A percentile compares a stretch with the other conserved stretches of the same genome.
These are phyloP conservation scores for Tinea trinotella DNA, from an alignment of 2,888 invertebrate species.

Conservation along the genomic window DNA sequence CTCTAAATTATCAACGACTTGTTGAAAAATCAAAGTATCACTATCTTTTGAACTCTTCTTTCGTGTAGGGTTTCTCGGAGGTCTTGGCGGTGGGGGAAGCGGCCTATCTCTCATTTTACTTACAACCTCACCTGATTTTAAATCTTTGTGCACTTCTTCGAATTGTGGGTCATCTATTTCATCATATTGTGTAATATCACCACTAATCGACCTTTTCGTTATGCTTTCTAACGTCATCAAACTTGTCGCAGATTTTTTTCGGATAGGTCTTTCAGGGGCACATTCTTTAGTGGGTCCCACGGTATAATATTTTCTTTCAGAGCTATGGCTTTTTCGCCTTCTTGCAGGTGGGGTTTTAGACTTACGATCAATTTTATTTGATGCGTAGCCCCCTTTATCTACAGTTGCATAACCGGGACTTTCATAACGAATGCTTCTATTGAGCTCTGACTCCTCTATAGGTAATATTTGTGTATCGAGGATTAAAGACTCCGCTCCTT, in stretches of 20 bases:
- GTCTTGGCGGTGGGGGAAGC: constrained; percentile 88
- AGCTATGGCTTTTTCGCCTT: constrained; percentile 60
- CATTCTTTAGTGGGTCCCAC: constrained; percentile 59
- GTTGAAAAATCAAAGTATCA: neutral
- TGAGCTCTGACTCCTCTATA: constrained; percentile 41
- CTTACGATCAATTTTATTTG: constrained; percentile 70
- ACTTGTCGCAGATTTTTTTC: constrained; percentile 73
- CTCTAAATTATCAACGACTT: neutral
- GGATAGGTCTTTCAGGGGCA: constrained; percentile 76
- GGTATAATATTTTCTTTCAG: constrained; percentile 79
- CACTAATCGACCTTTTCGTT: constrained; percentile 48
- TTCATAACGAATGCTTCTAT: constrained; percentile 55
- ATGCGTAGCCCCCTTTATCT: constrained; percentile 78
- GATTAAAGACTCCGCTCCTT: constrained; percentile 77
- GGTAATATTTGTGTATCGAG: constrained; percentile 58
- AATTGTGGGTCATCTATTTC: constrained; percentile 74
- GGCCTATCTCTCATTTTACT: constrained; percentile 90
- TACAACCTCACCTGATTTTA: constrained; percentile 82
- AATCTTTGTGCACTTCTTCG: constrained; percentile 73
- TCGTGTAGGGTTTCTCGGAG: constrained; percentile 76
- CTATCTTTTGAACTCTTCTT: constrained; percentile 33
- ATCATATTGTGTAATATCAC: constrained; percentile 71
- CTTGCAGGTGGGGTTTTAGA: constrained; percentile 62
- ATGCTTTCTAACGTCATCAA: constrained; percentile 67
- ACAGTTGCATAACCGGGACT: constrained; percentile 83